Base-by-base conservation (phyloP, 2,888 invertebrate genomes). In the Ormyrus thymus region DNA sequence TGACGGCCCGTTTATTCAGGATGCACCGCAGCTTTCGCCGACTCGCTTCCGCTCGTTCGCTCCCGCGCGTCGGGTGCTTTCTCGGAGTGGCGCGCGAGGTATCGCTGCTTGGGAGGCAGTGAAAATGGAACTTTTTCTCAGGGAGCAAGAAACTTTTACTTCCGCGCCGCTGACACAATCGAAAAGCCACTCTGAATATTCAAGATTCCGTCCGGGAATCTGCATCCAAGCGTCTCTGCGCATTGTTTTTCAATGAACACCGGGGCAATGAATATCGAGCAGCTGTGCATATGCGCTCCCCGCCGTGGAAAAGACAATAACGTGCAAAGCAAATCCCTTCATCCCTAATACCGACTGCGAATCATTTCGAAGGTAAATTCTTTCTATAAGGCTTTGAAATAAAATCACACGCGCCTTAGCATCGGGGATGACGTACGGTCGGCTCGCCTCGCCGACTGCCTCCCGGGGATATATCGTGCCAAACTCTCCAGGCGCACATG, bases 181-280 rank as follows among this genome's bases (percentile, higher is more conserved):
- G 4, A 29, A 51, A 1, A 6, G 11, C 29, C 3, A 15, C 15
- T 55, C 43, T 62, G 45, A 72, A 72, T 72, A 72, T 64, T 62
- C 62, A 62, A 62, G 13, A 13, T 43, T 29, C 43, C 13, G 7
- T 8, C 4, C 43, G 15, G 45, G 29, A 55, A 8, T 11, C 64
- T 29, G 7, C 48, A 10, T 43, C 29, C 0, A 64, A 55, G 1
- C 46, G 45, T 3, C 29, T 29, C 15, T 46, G n/a, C 55, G 29
- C 43, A 58, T 45, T 8, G 61, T 58, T 53, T 65, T 68, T 75
- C 53, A 75, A 75, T 66, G 13, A 59, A 29, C 45, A 53, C 11
- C 11, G 10, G 11, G 50, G 53, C 46, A 45, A 75, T 75, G 45
- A 62, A 72, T 72, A 72, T 72, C 53, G 53, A 72, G 11, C 29